phyloP scores from a whole-genome alignment of 2,888 invertebrate genomes.

The Mayetiola destructor region DNA sequence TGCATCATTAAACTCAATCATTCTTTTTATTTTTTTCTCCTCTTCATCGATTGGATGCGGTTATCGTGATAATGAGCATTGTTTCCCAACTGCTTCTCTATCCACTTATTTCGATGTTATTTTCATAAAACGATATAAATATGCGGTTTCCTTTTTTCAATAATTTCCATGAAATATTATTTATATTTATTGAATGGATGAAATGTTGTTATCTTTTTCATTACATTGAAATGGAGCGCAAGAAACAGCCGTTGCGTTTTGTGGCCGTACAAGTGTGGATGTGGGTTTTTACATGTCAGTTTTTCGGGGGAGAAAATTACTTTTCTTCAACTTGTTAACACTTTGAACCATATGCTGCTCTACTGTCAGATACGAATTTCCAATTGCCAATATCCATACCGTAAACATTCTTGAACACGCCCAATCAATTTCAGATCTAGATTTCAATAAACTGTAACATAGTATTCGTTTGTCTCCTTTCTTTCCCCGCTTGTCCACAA shows the following conservation, averaged over 20 bases:
- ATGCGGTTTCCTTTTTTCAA: neutral
- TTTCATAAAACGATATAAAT: neutral
- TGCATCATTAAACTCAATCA: no score
- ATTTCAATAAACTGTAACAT: no score
- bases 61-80: no score
- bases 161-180: no score
- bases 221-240: neutral
- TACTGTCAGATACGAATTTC: neutral
- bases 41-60: neutral
- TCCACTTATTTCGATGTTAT: no score
- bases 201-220: neutral
- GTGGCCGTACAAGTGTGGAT: neutral
- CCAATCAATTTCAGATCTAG: no score
- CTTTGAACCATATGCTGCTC: neutral
- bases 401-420: neutral
- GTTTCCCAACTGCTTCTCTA: no score
- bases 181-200: neutral
- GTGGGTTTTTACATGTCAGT: no score
- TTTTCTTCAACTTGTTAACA: slow-evolving; percentile 10
- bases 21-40: neutral
- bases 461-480: no score
- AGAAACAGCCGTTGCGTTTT: neutral
- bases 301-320: slow-evolving; percentile 2
- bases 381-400: neutral
- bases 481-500: no score